A percentile compares a stretch with the other conserved stretches of the same genome.
Conservation (phyloP, 2,113 vertebrate species). For the Thunnus thynnus region DNA sequence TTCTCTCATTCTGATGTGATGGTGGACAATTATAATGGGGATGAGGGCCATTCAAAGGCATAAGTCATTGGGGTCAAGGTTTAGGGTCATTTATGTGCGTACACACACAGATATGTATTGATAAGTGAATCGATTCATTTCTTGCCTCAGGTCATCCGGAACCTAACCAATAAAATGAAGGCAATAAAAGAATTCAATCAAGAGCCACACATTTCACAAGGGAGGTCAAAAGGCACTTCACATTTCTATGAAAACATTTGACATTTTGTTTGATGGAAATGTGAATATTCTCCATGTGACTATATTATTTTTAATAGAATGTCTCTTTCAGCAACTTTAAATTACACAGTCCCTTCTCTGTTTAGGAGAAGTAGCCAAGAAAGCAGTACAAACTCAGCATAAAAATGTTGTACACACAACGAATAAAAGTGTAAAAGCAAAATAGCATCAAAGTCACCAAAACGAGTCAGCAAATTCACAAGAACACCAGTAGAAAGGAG, state of each 20-base stretch:
- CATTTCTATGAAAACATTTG: background rate
- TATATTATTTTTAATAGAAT: no score
- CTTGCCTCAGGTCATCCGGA: constrained; percentile 14
- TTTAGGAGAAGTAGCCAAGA: no score
- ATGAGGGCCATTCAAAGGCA: constrained; percentile 8
- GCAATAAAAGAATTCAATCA: constrained; percentile 49
- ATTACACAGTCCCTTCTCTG: no score
- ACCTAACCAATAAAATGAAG: constrained; percentile 32
- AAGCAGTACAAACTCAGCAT: no score
- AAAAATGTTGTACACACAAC: no score
- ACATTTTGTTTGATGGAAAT: no score
- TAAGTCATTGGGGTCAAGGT: constrained; percentile 55
- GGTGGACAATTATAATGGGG: background rate
- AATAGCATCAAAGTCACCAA: no score
- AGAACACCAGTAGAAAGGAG: no score
- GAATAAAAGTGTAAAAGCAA: no score
- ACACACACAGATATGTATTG: constrained; percentile 49
- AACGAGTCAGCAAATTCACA: no score
- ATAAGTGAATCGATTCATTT: constrained; percentile 46
- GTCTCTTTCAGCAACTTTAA: no score
- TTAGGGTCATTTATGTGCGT: constrained; percentile 8
- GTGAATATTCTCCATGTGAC: no score
- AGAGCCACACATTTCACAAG: constrained; percentile 24
- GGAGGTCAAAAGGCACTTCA: background rate
- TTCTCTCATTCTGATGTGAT: background rate